Conservation (phyloP, 1,140 invertebrate species). For the Myzus persicae region DNA sequence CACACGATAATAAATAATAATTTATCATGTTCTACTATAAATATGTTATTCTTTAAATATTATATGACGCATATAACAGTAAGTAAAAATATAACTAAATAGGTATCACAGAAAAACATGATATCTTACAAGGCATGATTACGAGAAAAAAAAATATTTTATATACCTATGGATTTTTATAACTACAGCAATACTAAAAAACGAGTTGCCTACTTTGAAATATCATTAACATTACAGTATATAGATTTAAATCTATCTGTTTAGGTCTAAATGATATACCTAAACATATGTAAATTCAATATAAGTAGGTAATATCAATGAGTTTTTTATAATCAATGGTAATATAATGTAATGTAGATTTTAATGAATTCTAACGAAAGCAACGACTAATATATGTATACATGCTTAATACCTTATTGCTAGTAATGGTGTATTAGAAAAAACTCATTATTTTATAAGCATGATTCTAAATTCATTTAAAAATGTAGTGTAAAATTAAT, state of each 20-base stretch:
- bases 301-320: neutral
- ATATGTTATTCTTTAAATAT: constrained; percentile 13
- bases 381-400: neutral
- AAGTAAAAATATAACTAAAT: neutral
- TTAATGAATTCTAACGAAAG: neutral
- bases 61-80: neutral
- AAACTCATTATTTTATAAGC: neutral
- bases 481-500: neutral
- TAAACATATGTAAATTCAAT: neutral
- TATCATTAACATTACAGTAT: neutral
- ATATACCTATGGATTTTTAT: neutral
- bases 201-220: neutral
- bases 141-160: neutral
- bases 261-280: neutral
- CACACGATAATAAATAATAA: neutral
- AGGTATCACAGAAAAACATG: neutral
- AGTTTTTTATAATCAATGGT: neutral
- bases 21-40: neutral
- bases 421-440: neutral
- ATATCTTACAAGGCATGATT: neutral
- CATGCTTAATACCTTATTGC: neutral
- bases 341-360: neutral
- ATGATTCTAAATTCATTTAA: neutral
- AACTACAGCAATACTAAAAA: neutral
- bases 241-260: neutral